Evolutionary conservation across 2,113 vertebrate genomes (phyloP).

Genomic region (Entomyzon cyanotis): DNA sequence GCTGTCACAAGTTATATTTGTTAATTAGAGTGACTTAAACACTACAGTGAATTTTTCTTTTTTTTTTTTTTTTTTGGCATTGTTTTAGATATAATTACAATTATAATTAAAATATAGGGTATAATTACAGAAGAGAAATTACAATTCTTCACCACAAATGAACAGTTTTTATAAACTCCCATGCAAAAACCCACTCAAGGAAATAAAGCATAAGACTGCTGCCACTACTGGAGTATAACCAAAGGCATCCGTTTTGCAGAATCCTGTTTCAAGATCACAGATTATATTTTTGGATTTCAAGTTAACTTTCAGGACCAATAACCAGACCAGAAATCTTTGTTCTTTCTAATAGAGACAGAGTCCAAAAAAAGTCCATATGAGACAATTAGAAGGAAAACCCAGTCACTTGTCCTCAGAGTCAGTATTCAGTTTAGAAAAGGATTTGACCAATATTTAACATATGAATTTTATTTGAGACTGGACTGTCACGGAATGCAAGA

Average conservation of each 20-base stretch:
- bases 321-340: not conserved
- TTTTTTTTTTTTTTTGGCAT: not conserved
- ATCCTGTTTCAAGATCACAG: fast-evolving
- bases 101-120: no score
- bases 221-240: not conserved
- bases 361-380: not conserved
- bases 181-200: not conserved
- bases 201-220: not conserved
- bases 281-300: not conserved
- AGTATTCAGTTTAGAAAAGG: not conserved
- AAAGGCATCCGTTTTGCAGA: not conserved
- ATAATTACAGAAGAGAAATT: not conserved
- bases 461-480: not conserved
- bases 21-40: not conserved
- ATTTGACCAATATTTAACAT: not conserved
- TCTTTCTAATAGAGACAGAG: not conserved
- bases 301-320: not conserved
- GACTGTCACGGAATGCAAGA: not conserved
- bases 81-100: not conserved
- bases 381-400: not conserved
- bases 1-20: not conserved
- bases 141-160: not conserved
- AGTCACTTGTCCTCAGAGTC: not conserved
- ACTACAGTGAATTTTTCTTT: not conserved
- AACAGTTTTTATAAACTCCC: not conserved